Base-by-base conservation (phyloP, 2,888 invertebrate genomes). In the Creontiades dilutus region DNA sequence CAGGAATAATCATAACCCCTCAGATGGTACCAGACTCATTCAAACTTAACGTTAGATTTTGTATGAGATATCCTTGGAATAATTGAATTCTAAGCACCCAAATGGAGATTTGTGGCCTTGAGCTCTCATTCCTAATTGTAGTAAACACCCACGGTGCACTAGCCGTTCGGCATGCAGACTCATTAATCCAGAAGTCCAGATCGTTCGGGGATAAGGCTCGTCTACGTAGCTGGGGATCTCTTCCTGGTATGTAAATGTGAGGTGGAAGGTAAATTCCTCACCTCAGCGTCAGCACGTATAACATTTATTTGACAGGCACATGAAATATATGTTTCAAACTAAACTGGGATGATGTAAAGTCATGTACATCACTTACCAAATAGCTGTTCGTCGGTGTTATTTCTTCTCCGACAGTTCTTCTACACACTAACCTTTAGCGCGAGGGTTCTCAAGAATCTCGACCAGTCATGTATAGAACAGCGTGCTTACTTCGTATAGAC, bases 61-160 rank as follows among this genome's bases (percentile, higher is more conserved):
- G 57, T n/a, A 16, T n/a, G 16, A n/a, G 57, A 57, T 57, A 16
- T n/a, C 19, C 57, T 57, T n/a, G 57, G 57, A 57, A 57, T 57
- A 57, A 57, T 57, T 57, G 57, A 57, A 57, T 57, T n/a, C 19
- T n/a, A 57, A 57, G 16, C 19, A 57, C 19, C 57, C 57, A 57
- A n/a, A 57, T 57, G 57, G 0, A 57, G 57, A 57, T 57, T 57
- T n/a, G n/a, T n/a, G 5, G 57, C 57, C n/a, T 16, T 57, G n/a
- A 57, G 14, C 19, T 57, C 57, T n/a, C 57, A n/a, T 14, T 14
- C n/a, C 14, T 57, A 57, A 57, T 57, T 14, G 57, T 5, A 57
- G 57, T 57, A 57, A 16, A n/a, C 57, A 57, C 57, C 57, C 16
- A 16, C 16, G n/a, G 16, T n/a, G n/a, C 52, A 52, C 16, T 57